A percentile compares a stretch with the other conserved stretches of the same genome.
These are phyloP conservation scores for Verasper variegatus DNA, from an alignment of 2,113 vertebrate species.

Conservation along the genomic window DNA sequence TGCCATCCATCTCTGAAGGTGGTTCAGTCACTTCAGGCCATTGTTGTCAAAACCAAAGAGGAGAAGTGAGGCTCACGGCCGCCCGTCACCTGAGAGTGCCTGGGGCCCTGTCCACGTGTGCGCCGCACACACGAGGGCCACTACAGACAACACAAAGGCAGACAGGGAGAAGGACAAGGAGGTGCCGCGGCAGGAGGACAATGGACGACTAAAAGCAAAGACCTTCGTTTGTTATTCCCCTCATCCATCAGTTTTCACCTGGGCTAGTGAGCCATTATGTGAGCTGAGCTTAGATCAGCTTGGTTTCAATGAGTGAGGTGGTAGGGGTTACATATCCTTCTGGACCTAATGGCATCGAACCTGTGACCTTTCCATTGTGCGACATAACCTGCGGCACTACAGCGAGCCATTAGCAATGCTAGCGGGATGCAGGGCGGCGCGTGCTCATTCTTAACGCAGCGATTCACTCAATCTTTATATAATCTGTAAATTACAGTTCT, in stretches of 20 bases:
- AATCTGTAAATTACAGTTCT: no score
- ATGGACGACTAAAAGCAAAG: conserved; percentile 30
- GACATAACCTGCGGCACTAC: background rate
- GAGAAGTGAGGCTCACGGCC: conserved; percentile 63
- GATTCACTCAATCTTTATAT: no score
- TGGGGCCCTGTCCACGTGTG: conserved; percentile 55
- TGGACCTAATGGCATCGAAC: conserved; percentile 16
- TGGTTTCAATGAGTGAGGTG: conserved; percentile 5
- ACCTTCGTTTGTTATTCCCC: conserved; percentile 41
- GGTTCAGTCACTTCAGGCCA: conserved; percentile 50
- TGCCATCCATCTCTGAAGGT: conserved; percentile 53
- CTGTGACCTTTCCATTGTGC: conserved; percentile 27
- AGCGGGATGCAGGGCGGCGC: background rate
- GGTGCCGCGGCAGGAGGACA: conserved; percentile 29
- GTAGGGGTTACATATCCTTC: conserved; percentile 1
- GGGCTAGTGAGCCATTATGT: conserved; percentile 6
- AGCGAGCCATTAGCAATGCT: conserved; percentile 6
- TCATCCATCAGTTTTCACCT: conserved; percentile 61
- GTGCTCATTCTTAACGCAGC: no score
- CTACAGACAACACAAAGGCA: conserved; percentile 58
- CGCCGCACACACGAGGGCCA: conserved; percentile 57
- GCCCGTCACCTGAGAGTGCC: conserved; percentile 72
- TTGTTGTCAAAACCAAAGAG: conserved; percentile 73
- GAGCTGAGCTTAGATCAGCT: conserved; percentile 24
- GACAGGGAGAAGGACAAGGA: conserved; percentile 53